Conservation (phyloP, 2,797 vertebrate genomes). For the Anniella stebbinsi region DNA sequence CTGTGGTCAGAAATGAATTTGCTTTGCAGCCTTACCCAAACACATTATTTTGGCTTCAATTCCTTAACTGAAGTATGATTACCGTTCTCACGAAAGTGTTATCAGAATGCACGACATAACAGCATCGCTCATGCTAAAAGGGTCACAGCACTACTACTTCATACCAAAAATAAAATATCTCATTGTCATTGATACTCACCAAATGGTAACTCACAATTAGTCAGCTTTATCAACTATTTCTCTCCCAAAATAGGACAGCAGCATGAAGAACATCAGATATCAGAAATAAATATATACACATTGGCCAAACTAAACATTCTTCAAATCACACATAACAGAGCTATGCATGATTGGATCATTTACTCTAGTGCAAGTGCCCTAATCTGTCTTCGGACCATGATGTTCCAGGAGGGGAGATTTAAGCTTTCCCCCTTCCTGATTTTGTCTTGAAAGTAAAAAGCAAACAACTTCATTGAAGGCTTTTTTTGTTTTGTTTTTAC, state of each 20-base stretch:
- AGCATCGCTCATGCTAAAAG: neutral
- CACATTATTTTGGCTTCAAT: neutral
- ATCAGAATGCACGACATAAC: neutral
- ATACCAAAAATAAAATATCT: neutral
- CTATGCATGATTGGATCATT: too few relatives aligned
- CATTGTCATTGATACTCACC: neutral
- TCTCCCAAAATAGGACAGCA: neutral
- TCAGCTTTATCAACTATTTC: slow-evolving; percentile 15
- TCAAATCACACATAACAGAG: too few relatives aligned
- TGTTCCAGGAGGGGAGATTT: too few relatives aligned
- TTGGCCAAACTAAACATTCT: neutral
- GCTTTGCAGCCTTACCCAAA: neutral
- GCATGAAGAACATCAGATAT: neutral
- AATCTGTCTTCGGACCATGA: too few relatives aligned
- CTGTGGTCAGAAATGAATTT: neutral
- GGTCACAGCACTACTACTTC: neutral
- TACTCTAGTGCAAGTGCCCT: too few relatives aligned
- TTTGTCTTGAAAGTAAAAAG: too few relatives aligned
- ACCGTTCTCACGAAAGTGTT: too few relatives aligned
- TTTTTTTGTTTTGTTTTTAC: too few relatives aligned
- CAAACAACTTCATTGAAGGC: too few relatives aligned
- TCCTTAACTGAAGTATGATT: neutral
- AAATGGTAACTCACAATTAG: neutral
- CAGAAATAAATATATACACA: neutral
- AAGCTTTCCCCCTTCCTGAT: too few relatives aligned